Conservation (phyloP, 2,113 vertebrate species). For the Aldabrachelys gigantea region DNA sequence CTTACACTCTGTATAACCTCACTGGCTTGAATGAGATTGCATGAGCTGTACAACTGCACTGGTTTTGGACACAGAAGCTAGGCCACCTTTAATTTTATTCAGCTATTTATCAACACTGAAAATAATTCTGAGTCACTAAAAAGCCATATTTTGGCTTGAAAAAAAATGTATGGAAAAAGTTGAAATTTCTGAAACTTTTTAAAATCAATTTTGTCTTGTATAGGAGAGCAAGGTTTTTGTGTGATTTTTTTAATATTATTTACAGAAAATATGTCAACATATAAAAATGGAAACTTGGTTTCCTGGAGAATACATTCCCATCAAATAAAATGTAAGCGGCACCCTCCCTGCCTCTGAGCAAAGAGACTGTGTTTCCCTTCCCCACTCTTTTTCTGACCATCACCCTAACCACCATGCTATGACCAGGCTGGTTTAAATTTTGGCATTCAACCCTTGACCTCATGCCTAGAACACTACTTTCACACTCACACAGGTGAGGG, state of each 20-base stretch:
- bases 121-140: not conserved
- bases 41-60: not conserved
- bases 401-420: accelerated
- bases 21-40: not conserved
- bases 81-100: not conserved
- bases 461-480: not conserved
- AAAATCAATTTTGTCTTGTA: not conserved
- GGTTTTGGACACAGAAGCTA: not conserved
- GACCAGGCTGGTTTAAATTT: not conserved
- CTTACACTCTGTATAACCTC: not conserved
- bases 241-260: not conserved
- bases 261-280: not conserved
- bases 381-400: not conserved
- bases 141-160: not conserved
- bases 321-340: not conserved
- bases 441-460: not conserved
- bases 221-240: not conserved
- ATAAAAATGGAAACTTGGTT: not conserved
- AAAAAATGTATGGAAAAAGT: not conserved
- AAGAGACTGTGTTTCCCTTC: not conserved
- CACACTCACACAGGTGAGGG: accelerated
- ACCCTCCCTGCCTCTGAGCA: not conserved
- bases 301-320: not conserved
- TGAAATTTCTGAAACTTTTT: not conserved
- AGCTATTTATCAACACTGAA: not conserved